Evolutionary conservation across 2,797 vertebrate species (phyloP).

Genomic region (Myripristis jacobus): DNA sequence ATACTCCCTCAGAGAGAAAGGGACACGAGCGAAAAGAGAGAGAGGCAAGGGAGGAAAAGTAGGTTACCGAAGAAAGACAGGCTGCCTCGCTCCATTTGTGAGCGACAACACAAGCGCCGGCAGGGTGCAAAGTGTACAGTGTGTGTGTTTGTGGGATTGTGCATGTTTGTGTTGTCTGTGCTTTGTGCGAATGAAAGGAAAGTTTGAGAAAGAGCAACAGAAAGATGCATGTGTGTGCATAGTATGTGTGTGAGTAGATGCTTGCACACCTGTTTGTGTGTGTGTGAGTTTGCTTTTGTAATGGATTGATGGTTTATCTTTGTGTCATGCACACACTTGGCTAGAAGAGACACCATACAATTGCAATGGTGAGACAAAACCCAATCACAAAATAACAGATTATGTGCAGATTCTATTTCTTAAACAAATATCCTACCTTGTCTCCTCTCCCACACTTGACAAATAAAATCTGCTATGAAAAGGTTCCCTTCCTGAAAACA

Average conservation of each 20-base stretch:
- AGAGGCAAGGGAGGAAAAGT: conserved; percentile 56
- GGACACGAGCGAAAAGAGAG: conserved; percentile 29
- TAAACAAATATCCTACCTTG: no score
- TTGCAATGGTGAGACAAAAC: no score
- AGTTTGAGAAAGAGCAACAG: conserved; percentile 21
- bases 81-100: conserved; percentile 64
- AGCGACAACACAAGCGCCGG: conserved; percentile 55
- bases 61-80: conserved; percentile 72
- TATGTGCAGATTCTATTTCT: no score
- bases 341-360: no score
- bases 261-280: conserved; percentile 14
- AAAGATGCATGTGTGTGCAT: neutral
- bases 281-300: neutral
- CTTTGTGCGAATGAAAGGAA: conserved; percentile 17
- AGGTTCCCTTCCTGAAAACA: no score
- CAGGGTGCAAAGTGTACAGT: conserved; percentile 47
- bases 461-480: neutral
- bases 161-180: conserved; percentile 13
- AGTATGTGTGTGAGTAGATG: conserved; percentile 1
- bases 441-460: no score
- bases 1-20: conserved; percentile 49
- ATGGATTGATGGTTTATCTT: neutral
- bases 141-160: conserved; percentile 32
- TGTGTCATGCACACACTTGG: conserved; percentile 8
- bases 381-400: no score